Base-by-base conservation (phyloP, 2,888 invertebrate genomes). In the Corythucha ciliata region DNA sequence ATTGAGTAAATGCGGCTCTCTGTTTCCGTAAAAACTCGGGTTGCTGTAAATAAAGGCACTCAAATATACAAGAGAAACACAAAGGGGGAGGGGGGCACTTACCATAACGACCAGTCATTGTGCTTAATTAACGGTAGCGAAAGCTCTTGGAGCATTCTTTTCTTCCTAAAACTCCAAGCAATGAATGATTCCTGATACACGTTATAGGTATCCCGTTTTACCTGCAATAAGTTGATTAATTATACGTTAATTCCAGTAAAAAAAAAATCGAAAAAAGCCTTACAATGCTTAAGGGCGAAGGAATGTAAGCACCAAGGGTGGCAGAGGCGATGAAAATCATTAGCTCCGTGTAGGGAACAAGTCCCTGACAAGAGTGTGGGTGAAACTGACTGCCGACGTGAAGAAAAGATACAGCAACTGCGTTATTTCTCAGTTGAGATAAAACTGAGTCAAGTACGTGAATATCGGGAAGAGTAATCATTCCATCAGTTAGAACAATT, bases 261-360 rank as follows among this genome's bases (percentile, higher is more conserved):
- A 32, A 27, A 45, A 33, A 45, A 42, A 29, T 5, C 14, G 25
- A n/a, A 42, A 42, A 22, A 32, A 10, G 37, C 14, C 68, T 65
- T 68, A 73, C 73, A 56, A 66, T 58, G 59, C 72, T 66, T 37
- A 77, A 75, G 60, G 74, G 71, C 45, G 68, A 70, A 46, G 76
- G 73, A 64, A 83, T 72, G 65, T 78, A 81, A 52, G 77, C 75
- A 51, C 87, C 87, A 63, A 80, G 75, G 4, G 86, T 86, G 18
- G 85, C 82, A 53, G 75, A 74, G 32, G 86, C 76, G 59, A 87
- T 74, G 66, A 85, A 86, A 63, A 79, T 74, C 69, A 87, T 73
- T 48, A 87, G 70, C 65, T 86, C 84, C 40, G 76, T 74, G 65
- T 83, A 83, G 18, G 83, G 77, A 16, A 84, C 76, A 61, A 79